Conservation (phyloP, 2,797 vertebrate species). For the Chromobotia macracanthus region DNA sequence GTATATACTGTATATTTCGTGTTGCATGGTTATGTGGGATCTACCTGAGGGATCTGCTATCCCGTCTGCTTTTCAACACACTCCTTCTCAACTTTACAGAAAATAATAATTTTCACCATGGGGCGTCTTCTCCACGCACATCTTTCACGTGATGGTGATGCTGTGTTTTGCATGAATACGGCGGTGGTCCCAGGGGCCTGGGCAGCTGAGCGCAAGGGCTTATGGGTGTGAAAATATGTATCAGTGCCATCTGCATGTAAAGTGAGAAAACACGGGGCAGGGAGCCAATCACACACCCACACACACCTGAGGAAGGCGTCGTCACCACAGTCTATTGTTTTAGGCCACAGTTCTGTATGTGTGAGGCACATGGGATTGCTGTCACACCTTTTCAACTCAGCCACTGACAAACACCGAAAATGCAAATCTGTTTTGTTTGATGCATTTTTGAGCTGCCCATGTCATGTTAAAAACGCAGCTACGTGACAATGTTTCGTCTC, state of each 20-base stretch:
- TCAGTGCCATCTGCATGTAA: slow-evolving; percentile 62
- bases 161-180: slow-evolving; percentile 48
- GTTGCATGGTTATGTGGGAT: slow-evolving; percentile 31
- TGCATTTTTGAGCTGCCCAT: slow-evolving; percentile 25
- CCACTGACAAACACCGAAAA: slow-evolving; percentile 36
- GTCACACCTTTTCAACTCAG: slow-evolving; percentile 52
- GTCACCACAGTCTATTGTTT: slow-evolving; percentile 57
- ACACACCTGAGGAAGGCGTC: slow-evolving; percentile 55
- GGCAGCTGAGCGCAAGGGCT: slow-evolving; percentile 53
- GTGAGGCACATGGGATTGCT: slow-evolving; percentile 52
- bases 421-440: slow-evolving; percentile 29
- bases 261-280: slow-evolving; percentile 57
- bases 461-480: slow-evolving; percentile 11
- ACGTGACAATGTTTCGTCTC: slow-evolving; percentile 24
- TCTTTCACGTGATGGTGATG: slow-evolving; percentile 18
- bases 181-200: slow-evolving; percentile 36
- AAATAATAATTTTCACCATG: slow-evolving; percentile 65
- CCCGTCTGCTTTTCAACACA: slow-evolving; percentile 48
- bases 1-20: slow-evolving; percentile 31
- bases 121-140: slow-evolving; percentile 53
- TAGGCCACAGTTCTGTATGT: slow-evolving; percentile 45
- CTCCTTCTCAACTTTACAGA: slow-evolving; percentile 54
- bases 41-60: slow-evolving; percentile 25
- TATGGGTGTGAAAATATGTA: slow-evolving; percentile 66
- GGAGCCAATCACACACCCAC: slow-evolving; percentile 61